These are phyloP conservation scores for Helobdella robusta DNA, from an alignment of 2,888 invertebrate species.

Conservation along the genomic window DNA sequence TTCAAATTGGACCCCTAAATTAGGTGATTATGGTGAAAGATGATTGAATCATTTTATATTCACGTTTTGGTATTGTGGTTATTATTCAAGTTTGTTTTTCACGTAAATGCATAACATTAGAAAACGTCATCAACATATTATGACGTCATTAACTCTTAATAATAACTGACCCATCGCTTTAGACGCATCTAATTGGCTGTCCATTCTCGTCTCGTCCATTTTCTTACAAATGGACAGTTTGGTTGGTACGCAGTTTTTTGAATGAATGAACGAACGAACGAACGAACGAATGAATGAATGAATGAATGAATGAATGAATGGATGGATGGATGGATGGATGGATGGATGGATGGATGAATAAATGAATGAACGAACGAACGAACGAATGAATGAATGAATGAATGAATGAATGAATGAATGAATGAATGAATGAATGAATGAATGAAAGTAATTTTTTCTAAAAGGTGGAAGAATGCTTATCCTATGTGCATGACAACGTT, in stretches of 20 bases:
- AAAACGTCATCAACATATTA: background rate
- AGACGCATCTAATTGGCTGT: conserved; percentile 76
- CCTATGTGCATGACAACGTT: background rate
- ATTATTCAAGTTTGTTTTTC: background rate
- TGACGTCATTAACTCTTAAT: background rate
- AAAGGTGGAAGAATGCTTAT: no score
- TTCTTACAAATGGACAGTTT: conserved; percentile 86
- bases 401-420: background rate
- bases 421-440: no score
- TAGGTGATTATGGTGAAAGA: background rate
- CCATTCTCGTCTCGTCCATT: conserved; percentile 83
- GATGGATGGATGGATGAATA: no score
- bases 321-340: no score
- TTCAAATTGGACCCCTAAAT: background rate
- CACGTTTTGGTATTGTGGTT: background rate
- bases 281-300: no score
- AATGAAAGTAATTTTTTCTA: no score
- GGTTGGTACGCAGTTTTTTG: no score
- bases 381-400: no score
- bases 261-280: no score
- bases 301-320: no score
- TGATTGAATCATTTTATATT: no score
- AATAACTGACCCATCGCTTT: conserved; percentile 33
- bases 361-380: no score
- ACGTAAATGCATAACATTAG: background rate